phyloP scores from a whole-genome alignment of 2,797 vertebrate species.

The Sebastes kiyomatsui region DNA sequence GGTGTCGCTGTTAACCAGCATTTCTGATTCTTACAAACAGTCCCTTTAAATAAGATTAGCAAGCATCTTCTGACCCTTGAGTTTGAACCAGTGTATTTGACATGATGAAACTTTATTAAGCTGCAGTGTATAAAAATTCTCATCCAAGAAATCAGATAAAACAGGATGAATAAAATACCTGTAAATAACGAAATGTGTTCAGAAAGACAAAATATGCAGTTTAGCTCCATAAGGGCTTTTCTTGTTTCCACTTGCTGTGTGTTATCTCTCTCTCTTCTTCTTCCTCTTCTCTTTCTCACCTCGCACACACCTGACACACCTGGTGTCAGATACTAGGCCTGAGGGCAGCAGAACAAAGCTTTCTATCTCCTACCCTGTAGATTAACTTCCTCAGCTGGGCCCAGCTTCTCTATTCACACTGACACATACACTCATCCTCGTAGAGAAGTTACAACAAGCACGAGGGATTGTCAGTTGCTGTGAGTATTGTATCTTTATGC shows the following conservation, averaged over 20 bases:
- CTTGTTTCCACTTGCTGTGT: conserved; percentile 29
- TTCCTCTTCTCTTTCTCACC: not conserved
- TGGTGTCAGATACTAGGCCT: conserved; percentile 40
- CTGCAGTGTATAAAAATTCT: not conserved
- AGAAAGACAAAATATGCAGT: conserved; percentile 2
- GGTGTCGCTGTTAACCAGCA: too few species aligned
- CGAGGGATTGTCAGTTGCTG: not conserved
- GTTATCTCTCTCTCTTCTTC: not conserved
- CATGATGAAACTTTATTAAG: not conserved
- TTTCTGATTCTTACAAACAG: too few species aligned
- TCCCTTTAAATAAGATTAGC: conserved; percentile 1
- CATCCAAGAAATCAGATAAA: not conserved
- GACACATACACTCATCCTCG: not conserved
- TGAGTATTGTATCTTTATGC: not conserved
- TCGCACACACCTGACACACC: conserved; percentile 9
- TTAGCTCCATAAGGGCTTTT: not conserved
- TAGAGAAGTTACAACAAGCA: conserved; percentile 1
- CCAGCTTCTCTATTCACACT: not conserved
- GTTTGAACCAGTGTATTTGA: not conserved
- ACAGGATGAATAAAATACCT: not conserved
- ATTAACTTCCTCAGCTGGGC: conserved; percentile 9
- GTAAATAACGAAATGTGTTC: not conserved
- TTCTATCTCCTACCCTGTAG: not conserved
- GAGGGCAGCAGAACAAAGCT: conserved; percentile 25
- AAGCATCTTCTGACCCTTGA: not conserved